Evolutionary conservation across 92 coral and sea anemone genomes (phyloP).

Genomic region (Zoanthus gigantus): DNA sequence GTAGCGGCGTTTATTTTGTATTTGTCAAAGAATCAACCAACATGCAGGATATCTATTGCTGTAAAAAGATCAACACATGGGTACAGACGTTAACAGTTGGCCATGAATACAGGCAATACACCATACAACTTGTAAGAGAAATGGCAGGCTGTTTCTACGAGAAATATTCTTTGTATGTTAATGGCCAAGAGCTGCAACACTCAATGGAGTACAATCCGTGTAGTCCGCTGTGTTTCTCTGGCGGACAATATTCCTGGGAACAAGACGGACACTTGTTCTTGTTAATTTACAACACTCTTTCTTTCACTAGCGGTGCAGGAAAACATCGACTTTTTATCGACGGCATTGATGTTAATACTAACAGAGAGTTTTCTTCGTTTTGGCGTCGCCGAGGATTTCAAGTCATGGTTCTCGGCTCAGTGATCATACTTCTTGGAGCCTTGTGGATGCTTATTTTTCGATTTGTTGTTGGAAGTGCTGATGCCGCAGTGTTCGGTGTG

Average conservation of each 20-base stretch:
- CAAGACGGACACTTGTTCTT: conserved; percentile 69
- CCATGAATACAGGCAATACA: conserved; percentile 60
- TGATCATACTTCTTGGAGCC: conserved; percentile 41
- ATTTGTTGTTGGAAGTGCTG: conserved; percentile 27
- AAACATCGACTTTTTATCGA: conserved; percentile 69
- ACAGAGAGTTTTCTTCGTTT: conserved; percentile 61
- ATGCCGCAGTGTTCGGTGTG: conserved; percentile 29
- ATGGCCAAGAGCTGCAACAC: conserved; percentile 63
- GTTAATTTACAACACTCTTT: conserved; percentile 63
- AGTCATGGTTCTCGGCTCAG: conserved; percentile 47
- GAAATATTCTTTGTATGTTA: conserved; percentile 64
- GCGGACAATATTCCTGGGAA: conserved; percentile 69
- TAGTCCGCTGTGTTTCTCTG: conserved; percentile 74
- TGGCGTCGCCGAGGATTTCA: conserved; percentile 69
- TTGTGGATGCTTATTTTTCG: conserved; percentile 49
- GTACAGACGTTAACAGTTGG: conserved; percentile 33
- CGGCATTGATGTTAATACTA: conserved; percentile 70
- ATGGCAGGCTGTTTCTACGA: conserved; percentile 64
- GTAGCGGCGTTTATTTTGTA: neutral
- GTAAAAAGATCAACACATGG: conserved; percentile 39
- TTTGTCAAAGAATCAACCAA: neutral
- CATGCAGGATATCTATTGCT: conserved; percentile 41
- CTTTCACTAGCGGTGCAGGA: conserved; percentile 58
- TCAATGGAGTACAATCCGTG: conserved; percentile 60
- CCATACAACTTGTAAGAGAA: conserved; percentile 63